These are phyloP conservation scores for Spicauda simplicius DNA, from an alignment of 2,888 invertebrate species.

Conservation along the genomic window DNA sequence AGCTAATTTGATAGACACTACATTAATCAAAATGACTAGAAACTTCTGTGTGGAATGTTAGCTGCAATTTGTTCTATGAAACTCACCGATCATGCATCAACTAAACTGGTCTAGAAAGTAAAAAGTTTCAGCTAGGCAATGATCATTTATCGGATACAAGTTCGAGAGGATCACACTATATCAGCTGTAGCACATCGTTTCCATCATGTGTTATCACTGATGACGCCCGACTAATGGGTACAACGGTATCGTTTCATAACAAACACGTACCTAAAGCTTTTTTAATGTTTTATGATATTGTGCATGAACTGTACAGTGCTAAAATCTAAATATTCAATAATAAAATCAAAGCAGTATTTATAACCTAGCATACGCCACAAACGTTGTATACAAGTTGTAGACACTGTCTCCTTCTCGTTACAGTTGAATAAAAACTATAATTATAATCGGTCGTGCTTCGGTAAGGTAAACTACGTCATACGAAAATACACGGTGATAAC, in stretches of 20 bases:
- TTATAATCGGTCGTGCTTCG: constrained; percentile 70
- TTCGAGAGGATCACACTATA: not conserved
- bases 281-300: constrained; percentile 43
- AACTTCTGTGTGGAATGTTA: constrained; percentile 72
- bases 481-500: constrained; percentile 80
- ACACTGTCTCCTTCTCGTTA: constrained; percentile 15
- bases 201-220: constrained; percentile 9
- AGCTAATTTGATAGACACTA: constrained; percentile 68
- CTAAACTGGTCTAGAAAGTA: constrained; percentile 50
- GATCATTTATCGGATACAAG: constrained; percentile 9
- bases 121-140: constrained; percentile 51
- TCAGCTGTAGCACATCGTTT: constrained; percentile 6
- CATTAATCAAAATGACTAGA: constrained; percentile 63
- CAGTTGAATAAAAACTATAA: constrained; percentile 28
- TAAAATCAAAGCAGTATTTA: constrained; percentile 52
- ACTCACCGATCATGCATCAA: constrained; percentile 75
- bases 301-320: constrained; percentile 80
- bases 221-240: constrained; percentile 14
- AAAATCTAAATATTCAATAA: constrained; percentile 57
- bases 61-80: constrained; percentile 81
- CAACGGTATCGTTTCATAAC: constrained; percentile 9
- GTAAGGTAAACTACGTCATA: constrained; percentile 74
- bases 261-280: constrained; percentile 26
- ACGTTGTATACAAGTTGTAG: constrained; percentile 29
- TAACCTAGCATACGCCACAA: constrained; percentile 37